phyloP scores from a whole-genome alignment of 2,797 vertebrate species.

The Dicrostonyx torquatus region DNA sequence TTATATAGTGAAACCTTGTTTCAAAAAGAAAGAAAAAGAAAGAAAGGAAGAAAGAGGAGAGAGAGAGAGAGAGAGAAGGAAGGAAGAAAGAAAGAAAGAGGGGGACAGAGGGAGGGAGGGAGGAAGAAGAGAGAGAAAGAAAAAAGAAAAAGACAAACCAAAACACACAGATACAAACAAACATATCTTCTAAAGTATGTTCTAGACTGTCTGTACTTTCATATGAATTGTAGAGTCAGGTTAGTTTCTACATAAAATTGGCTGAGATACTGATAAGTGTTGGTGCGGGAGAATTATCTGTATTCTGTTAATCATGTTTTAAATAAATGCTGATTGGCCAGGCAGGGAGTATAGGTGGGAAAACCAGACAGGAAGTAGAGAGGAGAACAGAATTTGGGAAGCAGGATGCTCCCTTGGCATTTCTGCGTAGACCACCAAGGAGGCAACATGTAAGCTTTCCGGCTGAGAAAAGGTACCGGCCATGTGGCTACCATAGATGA shows the following conservation, averaged over 20 bases:
- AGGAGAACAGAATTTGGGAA: no score
- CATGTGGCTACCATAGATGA: no score
- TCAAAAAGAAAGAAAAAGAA: neutral
- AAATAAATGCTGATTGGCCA: no score
- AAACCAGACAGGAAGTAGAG: no score
- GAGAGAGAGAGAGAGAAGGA: no score
- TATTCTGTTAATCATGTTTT: no score
- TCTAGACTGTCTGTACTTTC: neutral
- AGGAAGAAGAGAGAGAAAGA: fast-evolving
- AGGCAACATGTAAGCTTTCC: no score
- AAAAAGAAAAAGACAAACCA: neutral
- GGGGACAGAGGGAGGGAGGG: fast-evolving
- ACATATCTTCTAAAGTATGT: neutral
- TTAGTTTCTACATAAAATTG: neutral
- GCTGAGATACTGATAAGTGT: neutral
- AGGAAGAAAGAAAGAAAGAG: fast-evolving
- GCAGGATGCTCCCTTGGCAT: no score
- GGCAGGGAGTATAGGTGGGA: no score
- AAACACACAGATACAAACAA: neutral
- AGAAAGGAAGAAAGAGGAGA: neutral
- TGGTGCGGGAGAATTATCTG: no score
- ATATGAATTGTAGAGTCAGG: neutral
- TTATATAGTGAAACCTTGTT: neutral
- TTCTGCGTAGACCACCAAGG: no score
- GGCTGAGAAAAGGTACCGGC: no score